Base-by-base conservation (phyloP, 2,888 invertebrate genomes). In the Drosophila acutilabella region DNA sequence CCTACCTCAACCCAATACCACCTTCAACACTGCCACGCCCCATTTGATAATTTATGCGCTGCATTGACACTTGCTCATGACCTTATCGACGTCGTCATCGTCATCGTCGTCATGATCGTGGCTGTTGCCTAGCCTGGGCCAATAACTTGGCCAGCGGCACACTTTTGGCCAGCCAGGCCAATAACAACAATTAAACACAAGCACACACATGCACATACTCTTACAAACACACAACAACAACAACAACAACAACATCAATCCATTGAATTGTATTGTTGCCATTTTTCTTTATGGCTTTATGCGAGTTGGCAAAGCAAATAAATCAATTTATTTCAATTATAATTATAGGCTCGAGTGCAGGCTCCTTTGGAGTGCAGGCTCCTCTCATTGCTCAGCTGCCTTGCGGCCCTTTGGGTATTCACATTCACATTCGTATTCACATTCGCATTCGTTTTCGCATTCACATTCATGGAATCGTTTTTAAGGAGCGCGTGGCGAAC, bases 301-400 rank as follows among this genome's bases (percentile, higher is more conserved):
- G 79, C 66, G 58, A 81, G 77, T 77, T 66, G 74, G 79, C 74
- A 77, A 80, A 68, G 84, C 82, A 85, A 86, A 90, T 90, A 91
- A 91, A 91, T 91, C 90, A 91, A 91, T 91, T 91, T 89, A 90
- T 91, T 90, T 91, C 91, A 90, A 91, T 91, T 91, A 90, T 91
- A 91, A 91, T 91, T 91, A 91, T 84, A 91, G 90, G 69, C 56
- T 54, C 67, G 69, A 62, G 75, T 72, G 76, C 72, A 75, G 76
- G 70, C 64, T 61, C 30, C 64, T 53, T 16, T 47, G 52, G 42
- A 16, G n/a, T n/a, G 44, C 45, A 54, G 57, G 53, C 40, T 41
- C 60, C 54, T 52, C 50, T 53, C 53, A 47, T 42, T 45, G 52
- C 52, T 41, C 16, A n/a, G 11, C 44, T 57, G 70, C 74, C 74